Evolutionary conservation across 2,797 vertebrate genomes (phyloP), one percentile per base, ranked within the genome.

Genomic region (Psittacula echo): DNA sequence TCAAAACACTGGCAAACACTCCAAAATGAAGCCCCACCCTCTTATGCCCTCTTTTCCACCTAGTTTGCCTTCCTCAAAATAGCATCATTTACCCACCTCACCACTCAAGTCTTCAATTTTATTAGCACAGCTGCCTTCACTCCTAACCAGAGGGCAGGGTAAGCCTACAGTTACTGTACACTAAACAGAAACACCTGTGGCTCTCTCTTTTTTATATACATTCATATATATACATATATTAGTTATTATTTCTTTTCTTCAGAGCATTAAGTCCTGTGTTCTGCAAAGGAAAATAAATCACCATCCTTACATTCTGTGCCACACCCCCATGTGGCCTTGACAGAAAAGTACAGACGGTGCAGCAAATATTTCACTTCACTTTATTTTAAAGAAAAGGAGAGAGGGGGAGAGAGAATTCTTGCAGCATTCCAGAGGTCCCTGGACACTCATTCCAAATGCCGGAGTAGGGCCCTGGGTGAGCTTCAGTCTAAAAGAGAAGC

Each of bases 401-500:
- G 94, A 92, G 83, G 68, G 90, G 83, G 88, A 88, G 91, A 97
- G 87, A 95, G 95, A 97, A 98, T 98, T 98, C 97, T 97, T 98
- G 96, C 95, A 97, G 98, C 97, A 98, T 98, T 98, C 97, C 83
- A 88, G 79, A 97, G 82, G 97, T 98, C 98, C 96, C 97, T 95
- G 95, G 97, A 97, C 97, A 97, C 97, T 97, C 96, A 91, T 92
- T 92, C 89, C 95, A 96, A 98, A 98, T 98, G 97, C 97, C 29
- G 2, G 87, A 96, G 89, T 94, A 96, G 95, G 96, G 95, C 97
- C 97, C 95, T 54, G 92, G 95, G 97, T 96, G 96, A 97, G 76
- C 95, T 96, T 93, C 70, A 92, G 94, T 93, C 95, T 94, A 94
- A 95, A 97, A 97, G 93, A 97, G 95, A 97, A 95, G 86, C 74